Evolutionary conservation across 2,797 vertebrate genomes (phyloP), one percentile per base, ranked within the genome.

Genomic region (Loriculus beryllinus): DNA sequence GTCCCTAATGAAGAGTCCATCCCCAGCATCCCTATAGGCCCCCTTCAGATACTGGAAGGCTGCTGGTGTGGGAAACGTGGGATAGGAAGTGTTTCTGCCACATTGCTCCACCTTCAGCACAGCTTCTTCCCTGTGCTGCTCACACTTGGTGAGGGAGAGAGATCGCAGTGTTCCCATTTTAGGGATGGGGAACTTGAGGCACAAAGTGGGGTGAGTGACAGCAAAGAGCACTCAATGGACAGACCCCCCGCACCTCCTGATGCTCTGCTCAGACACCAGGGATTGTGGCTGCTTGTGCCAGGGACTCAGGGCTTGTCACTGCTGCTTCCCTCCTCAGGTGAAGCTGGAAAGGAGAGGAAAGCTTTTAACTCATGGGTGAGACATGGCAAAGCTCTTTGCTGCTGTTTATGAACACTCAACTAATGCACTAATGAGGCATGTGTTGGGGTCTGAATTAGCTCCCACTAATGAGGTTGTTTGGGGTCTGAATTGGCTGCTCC

Each of bases 41-140:
- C 37, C 37, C 37, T 39, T 39, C 37, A 39, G 37, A 39, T 39
- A 39, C 37, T 39, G n/a, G n/a, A n/a, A n/a, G n/a, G n/a, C n/a
- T 6, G 12, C 3, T 31, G 31, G 1, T 28, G 39, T 14, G 65
- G 15, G 5, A 72, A 67, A 64, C 0, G 0, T 0, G 4, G 33
- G 14, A 26, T 31, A 35, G 21, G 51, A 47, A 69, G 47, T 28
- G 26, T 23, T 94, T 76, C 19, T 84, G 19, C 17, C 5, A 1
- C 0, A 0, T 72, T 52, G 7, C 20, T 64, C 7, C 25, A 15
- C 21, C 26, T 26, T 52, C 26, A 28, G 3, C 0, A 2, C 22
- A 35, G 3, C 12, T 70, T 45, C 48, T 48, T 48, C 54, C 31
- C 12, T 0, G 2, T 21, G 31, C 57, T 71, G 47, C 60, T 70